Conservation (phyloP, 2,888 invertebrate species). For the Rhimphoctona megacephalus region DNA sequence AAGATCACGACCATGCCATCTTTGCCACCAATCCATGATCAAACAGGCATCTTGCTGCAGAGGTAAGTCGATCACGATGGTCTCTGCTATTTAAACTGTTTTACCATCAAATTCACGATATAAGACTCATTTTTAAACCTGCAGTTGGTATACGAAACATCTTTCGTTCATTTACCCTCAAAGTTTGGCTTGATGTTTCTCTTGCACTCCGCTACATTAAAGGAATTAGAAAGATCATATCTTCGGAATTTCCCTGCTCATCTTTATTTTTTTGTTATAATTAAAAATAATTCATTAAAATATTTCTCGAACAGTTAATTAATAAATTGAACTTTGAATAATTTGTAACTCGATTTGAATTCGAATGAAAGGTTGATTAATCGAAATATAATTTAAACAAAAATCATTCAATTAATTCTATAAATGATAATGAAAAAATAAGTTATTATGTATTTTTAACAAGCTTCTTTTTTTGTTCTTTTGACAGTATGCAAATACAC, state of each 20-base stretch:
- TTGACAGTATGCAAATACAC: constrained; percentile 93
- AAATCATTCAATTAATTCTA: neutral
- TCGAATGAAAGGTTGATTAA: neutral
- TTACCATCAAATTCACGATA: constrained; percentile 27
- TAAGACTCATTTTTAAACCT: neutral
- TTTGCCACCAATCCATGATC: constrained; percentile 92
- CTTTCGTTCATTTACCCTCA: constrained; percentile 25
- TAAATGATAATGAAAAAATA: neutral
- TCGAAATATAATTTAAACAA: neutral
- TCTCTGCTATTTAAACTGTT: constrained; percentile 8
- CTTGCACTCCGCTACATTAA: constrained; percentile 14
- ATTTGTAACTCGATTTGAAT: neutral
- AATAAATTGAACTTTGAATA: neutral
- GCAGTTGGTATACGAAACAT: constrained; percentile 53
- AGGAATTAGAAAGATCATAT: neutral
- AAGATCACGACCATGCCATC: constrained; percentile 91
- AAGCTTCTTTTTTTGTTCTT: constrained; percentile 63
- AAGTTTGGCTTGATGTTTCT: constrained; percentile 24
- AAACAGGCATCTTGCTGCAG: constrained; percentile 91
- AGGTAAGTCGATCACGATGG: constrained; percentile 86
- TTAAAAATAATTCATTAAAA: neutral
- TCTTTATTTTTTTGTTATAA: neutral
- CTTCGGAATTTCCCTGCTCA: neutral
- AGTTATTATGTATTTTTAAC: neutral
- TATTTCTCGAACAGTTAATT: neutral